phyloP scores from a whole-genome alignment of 92 coral and sea anemone genomes.

The Zoanthus sansibaricus region DNA sequence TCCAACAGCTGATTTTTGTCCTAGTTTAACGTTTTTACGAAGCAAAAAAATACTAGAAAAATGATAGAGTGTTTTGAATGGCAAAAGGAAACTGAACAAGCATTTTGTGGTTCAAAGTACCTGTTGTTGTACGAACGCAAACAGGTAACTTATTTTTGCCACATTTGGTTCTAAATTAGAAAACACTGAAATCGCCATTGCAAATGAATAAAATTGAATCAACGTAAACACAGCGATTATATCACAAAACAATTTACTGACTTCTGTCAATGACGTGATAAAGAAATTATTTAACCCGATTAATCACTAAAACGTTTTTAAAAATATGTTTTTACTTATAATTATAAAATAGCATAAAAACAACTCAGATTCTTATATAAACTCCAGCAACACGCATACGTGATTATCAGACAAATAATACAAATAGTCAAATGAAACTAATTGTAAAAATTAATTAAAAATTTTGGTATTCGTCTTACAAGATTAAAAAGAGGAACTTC shows the following conservation, averaged over 20 bases:
- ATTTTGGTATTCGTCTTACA: too few relatives aligned
- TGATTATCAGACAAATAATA: too few relatives aligned
- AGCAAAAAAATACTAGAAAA: neutral
- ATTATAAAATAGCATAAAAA: too few relatives aligned
- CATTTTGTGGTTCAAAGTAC: constrained; percentile 7
- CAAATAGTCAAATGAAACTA: too few relatives aligned
- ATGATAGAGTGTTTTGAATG: neutral
- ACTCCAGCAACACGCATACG: too few relatives aligned
- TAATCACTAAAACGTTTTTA: too few relatives aligned
- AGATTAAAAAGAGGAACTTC: too few relatives aligned
- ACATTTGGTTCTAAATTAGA: constrained; percentile 5
- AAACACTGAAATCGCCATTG: neutral
- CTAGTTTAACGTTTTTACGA: neutral
- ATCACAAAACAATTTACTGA: neutral
- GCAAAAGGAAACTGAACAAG: neutral
- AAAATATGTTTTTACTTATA: too few relatives aligned
- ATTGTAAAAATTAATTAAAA: too few relatives aligned
- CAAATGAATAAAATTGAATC: neutral
- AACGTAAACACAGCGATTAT: neutral
- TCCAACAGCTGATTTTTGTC: neutral
- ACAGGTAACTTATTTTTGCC: constrained; percentile 16
- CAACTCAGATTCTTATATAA: too few relatives aligned
- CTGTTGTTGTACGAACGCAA: neutral
- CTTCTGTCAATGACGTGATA: too few relatives aligned
- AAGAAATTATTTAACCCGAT: too few relatives aligned